Percentiles rank a stretch among this genome's conserved stretches.
Evolutionary conservation across 1,140 invertebrate species (phyloP).

Genomic region (Euwallacea fornicatus): DNA sequence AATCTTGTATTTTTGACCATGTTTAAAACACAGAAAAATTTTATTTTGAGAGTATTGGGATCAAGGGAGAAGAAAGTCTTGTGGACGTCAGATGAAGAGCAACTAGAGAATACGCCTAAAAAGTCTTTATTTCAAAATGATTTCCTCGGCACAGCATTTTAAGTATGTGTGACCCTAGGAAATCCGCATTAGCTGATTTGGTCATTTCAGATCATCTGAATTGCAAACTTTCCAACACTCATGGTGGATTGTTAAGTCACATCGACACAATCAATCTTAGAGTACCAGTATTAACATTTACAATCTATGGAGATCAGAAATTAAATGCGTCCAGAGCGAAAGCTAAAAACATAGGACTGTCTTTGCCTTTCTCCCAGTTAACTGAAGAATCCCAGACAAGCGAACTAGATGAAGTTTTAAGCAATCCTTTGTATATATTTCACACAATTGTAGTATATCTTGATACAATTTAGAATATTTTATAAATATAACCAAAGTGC

Average conservation of each 20-base stretch:
- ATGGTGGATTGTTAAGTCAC: slow-evolving; percentile 69
- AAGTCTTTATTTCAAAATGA: slow-evolving; percentile 38
- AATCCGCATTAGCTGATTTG: not conserved
- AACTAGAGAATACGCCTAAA: slow-evolving; percentile 47
- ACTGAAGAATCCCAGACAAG: slow-evolving; percentile 34
- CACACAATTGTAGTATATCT: slow-evolving; percentile 32
- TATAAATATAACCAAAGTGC: too few relatives aligned
- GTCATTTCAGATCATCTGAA: slow-evolving; percentile 64
- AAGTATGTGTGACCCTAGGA: slow-evolving; percentile 1
- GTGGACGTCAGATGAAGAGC: slow-evolving; percentile 64
- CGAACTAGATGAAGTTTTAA: slow-evolving; percentile 33
- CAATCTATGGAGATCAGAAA: slow-evolving; percentile 66
- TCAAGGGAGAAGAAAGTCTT: slow-evolving; percentile 62
- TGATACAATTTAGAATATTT: not conserved
- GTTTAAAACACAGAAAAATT: slow-evolving; percentile 53
- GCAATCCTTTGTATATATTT: slow-evolving; percentile 31
- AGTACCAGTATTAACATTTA: slow-evolving; percentile 70
- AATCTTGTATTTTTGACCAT: slow-evolving; percentile 57
- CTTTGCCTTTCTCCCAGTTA: slow-evolving; percentile 45
- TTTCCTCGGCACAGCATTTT: slow-evolving; percentile 41
- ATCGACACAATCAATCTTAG: slow-evolving; percentile 71
- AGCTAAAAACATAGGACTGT: slow-evolving; percentile 55
- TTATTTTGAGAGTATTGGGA: slow-evolving; percentile 57
- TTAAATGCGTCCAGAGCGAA: slow-evolving; percentile 59
- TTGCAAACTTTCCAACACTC: slow-evolving; percentile 69